Base-by-base conservation (phyloP, 2,113 vertebrate genomes). In the Bostrychus sinensis region DNA sequence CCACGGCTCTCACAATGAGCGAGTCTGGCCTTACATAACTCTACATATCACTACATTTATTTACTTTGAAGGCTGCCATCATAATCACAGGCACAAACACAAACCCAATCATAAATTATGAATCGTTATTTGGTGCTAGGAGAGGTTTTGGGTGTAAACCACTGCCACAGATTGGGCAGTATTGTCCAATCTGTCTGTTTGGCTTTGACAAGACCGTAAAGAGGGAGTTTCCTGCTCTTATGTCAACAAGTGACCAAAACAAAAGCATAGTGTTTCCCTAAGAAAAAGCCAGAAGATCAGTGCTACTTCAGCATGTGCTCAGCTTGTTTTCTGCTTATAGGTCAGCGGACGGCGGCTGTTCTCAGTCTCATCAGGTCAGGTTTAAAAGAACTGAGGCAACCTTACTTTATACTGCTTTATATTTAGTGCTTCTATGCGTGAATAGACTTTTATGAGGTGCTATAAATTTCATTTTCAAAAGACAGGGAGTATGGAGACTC, bases 391-490 rank as follows among this genome's bases (percentile, higher is more conserved):
- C 65, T 34, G 45, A 68, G 56, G 56, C 39, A 77, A 77, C 72
- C 39, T 70, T 55, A 62, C 46, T 80, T 80, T 86, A 75, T 79
- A 72, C 78, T 65, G 34, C 77, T 87, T 89, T 89, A 88, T 83
- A 87, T 88, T 82, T 85, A 87, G 82, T 70, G 70, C 83, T 83
- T 79, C 86, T 85, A 80, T 80, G 75, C 79, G 56, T 87, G 87
- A 89, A 88, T 84, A 81, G 67, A 75, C 61, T 77, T 89, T 92
- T 91, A 90, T 81, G 84, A 83, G 83, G 81, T 87, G 82, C 80
- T 69, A 75, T 92, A 91, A 90, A 90, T 91, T 87, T 85, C 67
- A 78, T 83, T 87, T 88, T 90, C 83, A 85, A 90, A 89, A 89
- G 75, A 81, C 75, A 58, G 58, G 67, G 74, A 84, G 71, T 41